These are phyloP conservation scores for Stenotaenia linearis DNA, from an alignment of 2,888 invertebrate species.

Conservation along the genomic window DNA sequence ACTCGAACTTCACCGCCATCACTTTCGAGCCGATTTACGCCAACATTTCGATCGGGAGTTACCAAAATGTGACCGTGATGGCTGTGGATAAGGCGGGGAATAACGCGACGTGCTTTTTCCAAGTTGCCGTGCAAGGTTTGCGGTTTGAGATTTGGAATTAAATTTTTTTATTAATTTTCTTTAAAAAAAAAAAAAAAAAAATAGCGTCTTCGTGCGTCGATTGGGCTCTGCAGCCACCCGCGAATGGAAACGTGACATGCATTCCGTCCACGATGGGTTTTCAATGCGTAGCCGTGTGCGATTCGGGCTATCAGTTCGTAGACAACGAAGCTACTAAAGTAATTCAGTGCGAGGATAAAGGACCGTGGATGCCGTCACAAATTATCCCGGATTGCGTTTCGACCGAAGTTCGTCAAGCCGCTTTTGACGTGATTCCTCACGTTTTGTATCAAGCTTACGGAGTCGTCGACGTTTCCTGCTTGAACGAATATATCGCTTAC, in stretches of 20 bases:
- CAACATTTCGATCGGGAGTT: conserved; percentile 56
- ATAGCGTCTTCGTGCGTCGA: conserved; percentile 89
- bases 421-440: conserved; percentile 80
- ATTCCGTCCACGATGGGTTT: conserved; percentile 57
- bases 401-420: conserved; percentile 91
- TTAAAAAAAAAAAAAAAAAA: too few species aligned
- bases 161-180: too few species aligned
- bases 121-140: conserved; percentile 52
- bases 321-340: conserved; percentile 83
- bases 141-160: neutral
- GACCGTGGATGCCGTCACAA: conserved; percentile 78
- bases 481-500: conserved; percentile 66
- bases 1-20: conserved; percentile 66
- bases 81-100: conserved; percentile 83
- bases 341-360: conserved; percentile 72
- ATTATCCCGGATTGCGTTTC: conserved; percentile 93
- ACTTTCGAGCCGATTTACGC: conserved; percentile 37
- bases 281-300: conserved; percentile 84
- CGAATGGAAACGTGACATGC: conserved; percentile 82
- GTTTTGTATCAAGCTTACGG: conserved; percentile 84
- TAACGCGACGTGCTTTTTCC: conserved; percentile 84
- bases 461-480: conserved; percentile 75
- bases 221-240: conserved; percentile 85
- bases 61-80: conserved; percentile 85
- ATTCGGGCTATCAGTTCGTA: conserved; percentile 72